These are phyloP conservation scores for Neria commutata DNA, from an alignment of 2,888 invertebrate genomes.

Conservation along the genomic window DNA sequence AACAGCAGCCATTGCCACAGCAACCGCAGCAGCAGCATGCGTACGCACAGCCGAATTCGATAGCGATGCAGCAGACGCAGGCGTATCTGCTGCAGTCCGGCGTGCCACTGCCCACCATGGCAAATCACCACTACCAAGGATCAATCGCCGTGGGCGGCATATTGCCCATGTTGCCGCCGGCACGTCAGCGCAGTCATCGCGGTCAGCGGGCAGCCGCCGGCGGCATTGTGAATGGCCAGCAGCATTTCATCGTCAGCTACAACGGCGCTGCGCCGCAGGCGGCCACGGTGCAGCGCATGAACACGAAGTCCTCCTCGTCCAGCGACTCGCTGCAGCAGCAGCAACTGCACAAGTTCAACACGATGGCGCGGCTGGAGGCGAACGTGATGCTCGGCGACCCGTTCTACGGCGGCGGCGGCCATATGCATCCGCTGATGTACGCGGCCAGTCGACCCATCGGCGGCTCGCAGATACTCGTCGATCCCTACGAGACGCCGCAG, in stretches of 20 bases:
- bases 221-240: conserved; percentile 26
- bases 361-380: conserved; percentile 52
- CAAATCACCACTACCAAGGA: conserved; percentile 39
- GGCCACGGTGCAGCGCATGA: conserved; percentile 44
- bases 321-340: conserved; percentile 59
- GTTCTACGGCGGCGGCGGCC: conserved; percentile 43
- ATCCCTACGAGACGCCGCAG: conserved; percentile 52
- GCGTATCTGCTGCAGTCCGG: conserved; percentile 25
- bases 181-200: conserved; percentile 14
- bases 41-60: conserved; percentile 25
- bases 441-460: conserved; percentile 55
- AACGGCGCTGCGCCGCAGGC: conserved; percentile 29
- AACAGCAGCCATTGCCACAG: conserved; percentile 25
- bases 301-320: conserved; percentile 62
- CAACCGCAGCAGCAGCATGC: conserved; percentile 26
- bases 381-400: conserved; percentile 40
- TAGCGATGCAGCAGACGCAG: conserved; percentile 28
- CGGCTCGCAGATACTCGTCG: conserved; percentile 55
- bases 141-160: conserved; percentile 33
- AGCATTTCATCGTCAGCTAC: conserved; percentile 38
- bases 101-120: conserved; percentile 14
- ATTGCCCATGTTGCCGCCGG: background rate
- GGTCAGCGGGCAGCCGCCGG: conserved; percentile 16
- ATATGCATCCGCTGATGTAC: conserved; percentile 49
- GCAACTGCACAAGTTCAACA: conserved; percentile 54